phyloP scores from a whole-genome alignment of 1,140 invertebrate genomes.

The Conus ventricosus region DNA sequence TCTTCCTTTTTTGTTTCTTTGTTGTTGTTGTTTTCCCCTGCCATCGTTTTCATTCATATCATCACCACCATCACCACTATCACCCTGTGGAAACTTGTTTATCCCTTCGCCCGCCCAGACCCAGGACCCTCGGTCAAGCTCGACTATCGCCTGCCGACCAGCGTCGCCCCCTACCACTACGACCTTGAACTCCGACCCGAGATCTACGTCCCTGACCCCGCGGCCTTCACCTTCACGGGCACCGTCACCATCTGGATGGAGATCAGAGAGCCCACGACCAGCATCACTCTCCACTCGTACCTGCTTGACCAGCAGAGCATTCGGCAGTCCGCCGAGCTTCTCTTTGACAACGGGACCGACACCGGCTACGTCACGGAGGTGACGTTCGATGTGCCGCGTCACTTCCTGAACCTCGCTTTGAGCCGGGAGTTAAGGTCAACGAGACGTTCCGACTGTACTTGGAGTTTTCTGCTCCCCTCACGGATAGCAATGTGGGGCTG shows the following conservation, averaged over 20 bases:
- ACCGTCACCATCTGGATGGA: constrained; percentile 83
- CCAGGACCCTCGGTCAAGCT: background rate
- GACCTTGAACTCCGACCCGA: constrained; percentile 67
- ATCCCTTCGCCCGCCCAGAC: no score
- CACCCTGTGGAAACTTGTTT: no score
- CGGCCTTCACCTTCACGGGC: constrained; percentile 80
- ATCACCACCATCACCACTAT: no score
- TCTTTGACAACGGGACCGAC: constrained; percentile 24
- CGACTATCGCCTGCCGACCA: constrained; percentile 66
- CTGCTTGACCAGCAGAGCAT: constrained; percentile 48
- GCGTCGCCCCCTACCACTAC: constrained; percentile 67
- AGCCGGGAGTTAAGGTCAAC: constrained; percentile 75
- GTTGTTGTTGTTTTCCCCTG: no score
- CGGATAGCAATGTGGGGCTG: constrained; percentile 79
- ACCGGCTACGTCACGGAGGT: constrained; percentile 57
- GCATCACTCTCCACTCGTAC: constrained; percentile 82
- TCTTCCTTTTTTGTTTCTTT: no score
- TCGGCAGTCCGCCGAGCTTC: constrained; percentile 19
- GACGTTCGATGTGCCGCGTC: constrained; percentile 78
- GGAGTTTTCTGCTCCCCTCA: constrained; percentile 81
- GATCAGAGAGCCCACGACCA: constrained; percentile 78
- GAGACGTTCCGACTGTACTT: constrained; percentile 81
- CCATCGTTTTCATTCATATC: no score
- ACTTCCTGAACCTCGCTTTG: constrained; percentile 81
- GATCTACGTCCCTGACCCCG: constrained; percentile 62